These are phyloP conservation scores for Metaphire vulgaris DNA, from an alignment of 1,140 invertebrate genomes.

Conservation along the genomic window DNA sequence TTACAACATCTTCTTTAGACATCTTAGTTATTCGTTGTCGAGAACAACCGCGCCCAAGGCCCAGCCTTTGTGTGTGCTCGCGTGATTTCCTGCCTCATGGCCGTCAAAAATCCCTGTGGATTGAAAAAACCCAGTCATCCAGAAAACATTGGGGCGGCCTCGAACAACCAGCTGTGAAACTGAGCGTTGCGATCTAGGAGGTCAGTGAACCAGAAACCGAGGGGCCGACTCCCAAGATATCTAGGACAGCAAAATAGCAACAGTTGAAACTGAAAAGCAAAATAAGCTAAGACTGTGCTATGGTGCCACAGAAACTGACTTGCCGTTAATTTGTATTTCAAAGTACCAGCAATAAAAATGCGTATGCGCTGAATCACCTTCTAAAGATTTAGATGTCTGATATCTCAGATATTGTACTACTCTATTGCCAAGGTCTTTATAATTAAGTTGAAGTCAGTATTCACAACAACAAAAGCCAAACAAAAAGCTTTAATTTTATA, in stretches of 20 bases:
- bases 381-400: too few species aligned
- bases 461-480: too few species aligned
- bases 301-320: background rate
- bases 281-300: background rate
- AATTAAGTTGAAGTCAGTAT: too few species aligned
- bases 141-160: slow-evolving; percentile 76
- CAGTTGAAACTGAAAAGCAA: background rate
- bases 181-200: slow-evolving; percentile 73
- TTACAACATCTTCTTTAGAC: slow-evolving; percentile 48
- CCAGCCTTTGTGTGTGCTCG: slow-evolving; percentile 48
- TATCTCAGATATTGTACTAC: too few species aligned
- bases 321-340: background rate
- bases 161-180: slow-evolving; percentile 52
- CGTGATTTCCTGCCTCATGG: slow-evolving; percentile 53
- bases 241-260: slow-evolving; percentile 32
- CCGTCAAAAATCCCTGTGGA: slow-evolving; percentile 64
- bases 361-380: too few species aligned
- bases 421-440: too few species aligned
- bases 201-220: slow-evolving; percentile 96
- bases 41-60: slow-evolving; percentile 49
- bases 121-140: slow-evolving; percentile 99
- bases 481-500: too few species aligned
- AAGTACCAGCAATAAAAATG: background rate
- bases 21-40: slow-evolving; percentile 48
- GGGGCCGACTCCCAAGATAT: slow-evolving; percentile 89